Evolutionary conservation across 2,113 vertebrate species (phyloP).

Genomic region (Bostrychus sinensis): DNA sequence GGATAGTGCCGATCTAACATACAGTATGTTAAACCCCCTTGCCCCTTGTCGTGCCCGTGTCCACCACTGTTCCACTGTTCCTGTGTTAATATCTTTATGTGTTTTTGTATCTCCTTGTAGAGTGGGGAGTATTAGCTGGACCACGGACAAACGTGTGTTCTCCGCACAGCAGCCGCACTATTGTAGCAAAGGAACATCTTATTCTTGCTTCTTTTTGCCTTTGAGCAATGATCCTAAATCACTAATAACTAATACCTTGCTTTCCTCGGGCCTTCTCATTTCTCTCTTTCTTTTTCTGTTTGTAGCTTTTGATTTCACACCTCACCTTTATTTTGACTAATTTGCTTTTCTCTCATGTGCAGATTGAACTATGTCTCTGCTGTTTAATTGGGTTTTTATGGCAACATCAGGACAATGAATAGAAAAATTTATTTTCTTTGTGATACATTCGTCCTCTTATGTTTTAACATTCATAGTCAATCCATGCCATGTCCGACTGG

Average conservation of each 20-base stretch:
- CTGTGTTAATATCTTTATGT: slow-evolving; percentile 76
- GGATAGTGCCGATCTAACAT: slow-evolving; percentile 4
- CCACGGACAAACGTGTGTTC: slow-evolving; percentile 71
- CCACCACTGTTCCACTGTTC: slow-evolving; percentile 54
- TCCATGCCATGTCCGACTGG: no score
- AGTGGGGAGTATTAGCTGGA: slow-evolving; percentile 79
- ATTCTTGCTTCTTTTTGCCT: slow-evolving; percentile 37
- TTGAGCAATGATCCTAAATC: slow-evolving; percentile 29
- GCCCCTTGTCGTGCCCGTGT: slow-evolving; percentile 8
- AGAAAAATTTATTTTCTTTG: neutral
- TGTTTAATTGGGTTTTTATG: slow-evolving; percentile 64
- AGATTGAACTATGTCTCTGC: slow-evolving; percentile 58
- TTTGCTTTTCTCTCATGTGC: slow-evolving; percentile 55
- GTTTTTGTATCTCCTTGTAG: slow-evolving; percentile 82
- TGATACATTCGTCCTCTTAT: no score
- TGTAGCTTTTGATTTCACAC: slow-evolving; percentile 53
- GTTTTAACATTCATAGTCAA: no score
- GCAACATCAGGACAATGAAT: slow-evolving; percentile 10
- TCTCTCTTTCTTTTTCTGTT: slow-evolving; percentile 45
- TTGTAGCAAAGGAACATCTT: slow-evolving; percentile 70
- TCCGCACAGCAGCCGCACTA: slow-evolving; percentile 68
- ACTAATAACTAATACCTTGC: slow-evolving; percentile 49
- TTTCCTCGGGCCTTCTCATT: slow-evolving; percentile 37
- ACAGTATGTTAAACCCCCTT: neutral
- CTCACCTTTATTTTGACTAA: slow-evolving; percentile 49